phyloP scores from a whole-genome alignment of 2,888 invertebrate species.

The Sphaerophoria rueppellii region DNA sequence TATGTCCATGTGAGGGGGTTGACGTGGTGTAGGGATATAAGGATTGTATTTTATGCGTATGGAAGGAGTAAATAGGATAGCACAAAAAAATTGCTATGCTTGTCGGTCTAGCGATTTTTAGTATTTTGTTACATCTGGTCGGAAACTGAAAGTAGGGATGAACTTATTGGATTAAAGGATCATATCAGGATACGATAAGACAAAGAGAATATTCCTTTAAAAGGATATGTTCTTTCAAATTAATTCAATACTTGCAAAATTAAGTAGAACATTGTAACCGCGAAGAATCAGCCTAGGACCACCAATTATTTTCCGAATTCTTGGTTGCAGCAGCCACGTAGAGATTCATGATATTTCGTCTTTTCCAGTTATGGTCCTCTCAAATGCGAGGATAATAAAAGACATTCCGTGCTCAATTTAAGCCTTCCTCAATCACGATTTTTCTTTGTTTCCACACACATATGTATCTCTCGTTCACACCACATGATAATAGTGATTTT shows the following conservation, averaged over 20 bases:
- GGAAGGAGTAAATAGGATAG: slow-evolving; percentile 68
- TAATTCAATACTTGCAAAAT: too few relatives aligned
- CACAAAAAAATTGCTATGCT: slow-evolving; percentile 55
- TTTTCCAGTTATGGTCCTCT: too few relatives aligned
- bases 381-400: too few relatives aligned
- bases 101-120: slow-evolving; percentile 50
- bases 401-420: too few relatives aligned
- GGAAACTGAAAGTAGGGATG: slow-evolving; percentile 5
- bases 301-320: too few relatives aligned
- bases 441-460: too few relatives aligned
- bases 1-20: not conserved
- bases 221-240: not conserved
- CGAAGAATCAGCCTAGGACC: too few relatives aligned
- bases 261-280: too few relatives aligned
- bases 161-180: not conserved
- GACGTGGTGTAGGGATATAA: not conserved
- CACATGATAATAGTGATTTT: not conserved
- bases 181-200: not conserved
- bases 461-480: not conserved
- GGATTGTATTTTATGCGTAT: slow-evolving; percentile 58
- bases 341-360: too few relatives aligned
- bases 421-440: too few relatives aligned
- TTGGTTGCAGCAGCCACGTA: too few relatives aligned
- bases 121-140: slow-evolving; percentile 10
- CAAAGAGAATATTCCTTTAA: not conserved